A percentile compares a stretch with the other conserved stretches of the same genome.
Evolutionary conservation across 2,888 invertebrate genomes (phyloP).

Genomic region (Ephialtes manifestator): DNA sequence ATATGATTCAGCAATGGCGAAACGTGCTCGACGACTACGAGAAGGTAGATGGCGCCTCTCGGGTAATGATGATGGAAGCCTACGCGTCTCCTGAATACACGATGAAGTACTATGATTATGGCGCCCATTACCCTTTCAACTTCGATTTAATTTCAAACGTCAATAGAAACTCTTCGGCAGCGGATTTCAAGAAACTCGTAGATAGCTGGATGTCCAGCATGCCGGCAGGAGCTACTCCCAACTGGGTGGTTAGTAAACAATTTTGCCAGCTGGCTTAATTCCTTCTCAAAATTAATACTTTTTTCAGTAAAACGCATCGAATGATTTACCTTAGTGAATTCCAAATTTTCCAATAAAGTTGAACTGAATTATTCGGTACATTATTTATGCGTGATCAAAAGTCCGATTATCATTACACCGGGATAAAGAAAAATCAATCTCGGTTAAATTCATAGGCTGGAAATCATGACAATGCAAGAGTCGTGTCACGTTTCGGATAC

Average conservation of each 20-base stretch:
- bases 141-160: slow-evolving; percentile 88
- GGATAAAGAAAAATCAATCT: slow-evolving; percentile 9
- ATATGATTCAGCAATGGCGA: slow-evolving; percentile 88
- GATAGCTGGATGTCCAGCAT: slow-evolving; percentile 88
- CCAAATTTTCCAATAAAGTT: no score
- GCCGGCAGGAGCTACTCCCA: slow-evolving; percentile 88
- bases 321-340: background rate
- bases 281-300: background rate
- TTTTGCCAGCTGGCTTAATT: background rate
- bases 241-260: slow-evolving; percentile 89
- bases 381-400: no score
- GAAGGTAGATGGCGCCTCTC: slow-evolving; percentile 44
- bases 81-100: slow-evolving; percentile 87
- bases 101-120: slow-evolving; percentile 88
- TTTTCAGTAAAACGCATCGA: background rate
- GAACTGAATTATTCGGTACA: no score
- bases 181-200: slow-evolving; percentile 87
- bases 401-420: no score
- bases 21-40: slow-evolving; percentile 87
- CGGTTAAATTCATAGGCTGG: slow-evolving; percentile 87
- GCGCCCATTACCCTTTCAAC: slow-evolving; percentile 90
- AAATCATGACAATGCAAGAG: slow-evolving; percentile 90
- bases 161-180: slow-evolving; percentile 85
- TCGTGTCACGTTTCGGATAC: slow-evolving; percentile 89
- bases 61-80: slow-evolving; percentile 88